phyloP scores from a whole-genome alignment of 1,140 invertebrate genomes.

The Drosophila santomea region DNA sequence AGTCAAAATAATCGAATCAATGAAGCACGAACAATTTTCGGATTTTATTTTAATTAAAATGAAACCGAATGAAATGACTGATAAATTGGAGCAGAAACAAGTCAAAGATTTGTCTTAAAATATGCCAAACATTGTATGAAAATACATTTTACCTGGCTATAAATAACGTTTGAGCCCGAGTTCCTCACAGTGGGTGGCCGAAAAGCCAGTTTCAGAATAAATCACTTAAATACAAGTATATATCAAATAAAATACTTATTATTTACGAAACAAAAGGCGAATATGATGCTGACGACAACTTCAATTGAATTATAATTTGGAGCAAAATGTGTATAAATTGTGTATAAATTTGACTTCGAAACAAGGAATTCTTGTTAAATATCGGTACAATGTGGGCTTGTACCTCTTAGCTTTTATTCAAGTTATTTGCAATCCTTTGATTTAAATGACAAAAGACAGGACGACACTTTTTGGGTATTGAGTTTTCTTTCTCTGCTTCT shows the following conservation, averaged over 20 bases:
- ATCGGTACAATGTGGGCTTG: not conserved
- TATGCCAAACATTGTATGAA: conserved; percentile 17
- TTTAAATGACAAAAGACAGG: not conserved
- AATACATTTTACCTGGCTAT: conserved; percentile 6
- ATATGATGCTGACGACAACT: conserved; percentile 61
- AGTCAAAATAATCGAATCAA: conserved; percentile 21
- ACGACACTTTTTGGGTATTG: not conserved
- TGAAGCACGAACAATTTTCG: not conserved
- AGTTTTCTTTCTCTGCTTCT: not conserved
- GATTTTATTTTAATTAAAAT: conserved; percentile 22
- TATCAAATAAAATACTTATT: conserved; percentile 61
- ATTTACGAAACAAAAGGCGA: conserved; percentile 28
- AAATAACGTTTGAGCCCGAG: conserved; percentile 15
- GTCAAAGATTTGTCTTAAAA: conserved; percentile 10
- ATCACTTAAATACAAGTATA: conserved; percentile 33
- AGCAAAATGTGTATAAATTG: not conserved
- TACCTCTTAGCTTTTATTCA: not conserved
- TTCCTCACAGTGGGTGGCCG: conserved; percentile 22
- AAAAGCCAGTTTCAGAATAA: conserved; percentile 43
- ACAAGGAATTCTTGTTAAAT: not conserved
- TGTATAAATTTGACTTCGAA: not conserved
- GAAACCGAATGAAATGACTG: conserved; percentile 29
- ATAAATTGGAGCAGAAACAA: conserved; percentile 23
- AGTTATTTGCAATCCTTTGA: too few relatives aligned
- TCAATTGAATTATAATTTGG: conserved; percentile 65